Percentiles rank a stretch among this genome's conserved stretches.
Conservation (phyloP, 2,888 invertebrate genomes). For the Hypena proboscidalis region DNA sequence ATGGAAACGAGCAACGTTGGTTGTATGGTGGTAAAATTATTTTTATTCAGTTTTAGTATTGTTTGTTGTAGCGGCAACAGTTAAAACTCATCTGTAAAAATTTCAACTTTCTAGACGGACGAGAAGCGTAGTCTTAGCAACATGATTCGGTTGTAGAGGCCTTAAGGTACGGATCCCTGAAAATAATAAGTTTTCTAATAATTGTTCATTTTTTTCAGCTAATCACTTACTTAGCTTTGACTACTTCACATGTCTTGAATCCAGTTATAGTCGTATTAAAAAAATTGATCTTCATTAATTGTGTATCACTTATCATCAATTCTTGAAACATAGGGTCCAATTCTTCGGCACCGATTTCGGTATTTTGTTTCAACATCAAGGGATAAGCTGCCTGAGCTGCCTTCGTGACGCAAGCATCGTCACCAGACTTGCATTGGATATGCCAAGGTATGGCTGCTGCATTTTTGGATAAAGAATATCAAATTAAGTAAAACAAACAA, state of each 20-base stretch:
- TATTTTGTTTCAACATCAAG: constrained; percentile 38
- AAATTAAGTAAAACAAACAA: neutral
- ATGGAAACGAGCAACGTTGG: too few relatives aligned
- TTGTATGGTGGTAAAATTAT: too few relatives aligned
- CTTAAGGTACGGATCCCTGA: too few relatives aligned
- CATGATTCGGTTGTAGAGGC: too few relatives aligned
- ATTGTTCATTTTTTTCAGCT: too few relatives aligned
- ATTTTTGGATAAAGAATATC: neutral
- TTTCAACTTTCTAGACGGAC: too few relatives aligned
- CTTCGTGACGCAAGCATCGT: constrained; percentile 43
- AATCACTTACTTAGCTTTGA: constrained; percentile 47
- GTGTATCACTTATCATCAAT: constrained; percentile 43
- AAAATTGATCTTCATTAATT: constrained; percentile 45
- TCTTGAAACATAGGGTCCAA: constrained; percentile 50
- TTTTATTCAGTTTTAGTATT: too few relatives aligned
- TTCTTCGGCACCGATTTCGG: constrained; percentile 38
- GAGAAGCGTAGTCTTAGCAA: too few relatives aligned
- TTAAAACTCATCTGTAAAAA: too few relatives aligned
- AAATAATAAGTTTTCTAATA: too few relatives aligned
- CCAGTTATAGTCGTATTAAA: constrained; percentile 43
- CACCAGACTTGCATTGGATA: constrained; percentile 47
- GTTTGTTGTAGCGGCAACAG: too few relatives aligned
- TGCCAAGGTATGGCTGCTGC: constrained; percentile 17
- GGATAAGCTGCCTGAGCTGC: constrained; percentile 28
- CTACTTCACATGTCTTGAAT: constrained; percentile 46